Evolutionary conservation across 2,888 invertebrate species (phyloP), one percentile per base, ranked within the genome.

Genomic region (Patella depressa): DNA sequence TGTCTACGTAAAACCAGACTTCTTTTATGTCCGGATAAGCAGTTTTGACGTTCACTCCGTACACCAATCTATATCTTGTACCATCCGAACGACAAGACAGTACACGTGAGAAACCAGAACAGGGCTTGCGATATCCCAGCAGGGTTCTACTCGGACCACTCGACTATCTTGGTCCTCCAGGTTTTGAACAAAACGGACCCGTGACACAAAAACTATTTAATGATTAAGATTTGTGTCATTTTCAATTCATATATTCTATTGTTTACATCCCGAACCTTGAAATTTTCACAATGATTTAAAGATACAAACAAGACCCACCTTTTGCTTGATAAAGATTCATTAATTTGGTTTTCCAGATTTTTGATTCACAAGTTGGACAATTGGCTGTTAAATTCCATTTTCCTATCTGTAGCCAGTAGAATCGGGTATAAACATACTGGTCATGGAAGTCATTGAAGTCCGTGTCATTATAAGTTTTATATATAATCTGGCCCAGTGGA

Each of bases 311-410:
- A 34, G 34, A 12, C 65, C 14, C 24, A 65, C 65, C 65, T 11
- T n/a, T 12, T 11, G 65, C 19, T 7, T 9, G 11, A 65, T 65
- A 65, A 11, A 65, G 12, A 11, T 65, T 65, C 65, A 19, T 11
- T n/a, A 65, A 65, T 65, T 65, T 65, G 65, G 65, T 65, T n/a
- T n/a, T 65, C 65, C 65, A 65, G 19, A 65, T 65, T n/a, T n/a
- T 65, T 2, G 65, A 65, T 65, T 65, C 65, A 14, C 65, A 65
- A 19, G 65, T 65, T 65, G 65, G 65, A 14, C 65, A 65, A 80
- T 87, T 87, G 14, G 80, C 79, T 0, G 89, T 86, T 73, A 88
- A 84, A 78, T 89, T 89, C 11, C 84, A 85, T 80, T 90, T 90
- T 2, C 86, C 86, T 73, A 87, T 89, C 1, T 89, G 89, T 17